These are phyloP conservation scores for Pelecanus crispus DNA, from an alignment of 2,113 vertebrate species.

Conservation along the genomic window DNA sequence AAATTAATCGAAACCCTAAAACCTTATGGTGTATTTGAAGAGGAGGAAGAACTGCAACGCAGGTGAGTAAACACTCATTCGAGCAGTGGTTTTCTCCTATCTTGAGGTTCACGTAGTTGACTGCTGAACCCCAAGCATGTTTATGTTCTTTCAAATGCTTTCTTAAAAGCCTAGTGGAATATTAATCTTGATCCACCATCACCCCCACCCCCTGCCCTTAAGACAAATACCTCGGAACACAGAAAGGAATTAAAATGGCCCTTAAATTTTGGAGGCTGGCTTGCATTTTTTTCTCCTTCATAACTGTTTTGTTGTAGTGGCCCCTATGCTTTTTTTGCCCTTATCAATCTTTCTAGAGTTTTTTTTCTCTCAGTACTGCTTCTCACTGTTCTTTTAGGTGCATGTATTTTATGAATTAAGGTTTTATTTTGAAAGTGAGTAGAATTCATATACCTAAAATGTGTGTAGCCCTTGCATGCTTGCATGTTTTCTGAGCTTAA, in stretches of 20 bases:
- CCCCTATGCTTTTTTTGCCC: too few species aligned
- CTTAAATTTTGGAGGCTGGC: neutral
- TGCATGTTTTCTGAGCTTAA: neutral
- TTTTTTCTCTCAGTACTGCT: neutral
- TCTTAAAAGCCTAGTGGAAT: neutral
- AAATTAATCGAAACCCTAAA: conserved; percentile 83
- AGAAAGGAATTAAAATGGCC: neutral
- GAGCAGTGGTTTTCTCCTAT: neutral
- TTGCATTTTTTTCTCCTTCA: neutral
- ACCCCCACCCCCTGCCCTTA: too few species aligned
- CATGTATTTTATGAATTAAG: neutral
- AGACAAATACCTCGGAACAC: neutral
- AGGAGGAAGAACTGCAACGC: conserved; percentile 84
- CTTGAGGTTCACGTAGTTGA: neutral
- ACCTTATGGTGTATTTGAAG: conserved; percentile 86
- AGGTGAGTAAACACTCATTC: conserved; percentile 65
- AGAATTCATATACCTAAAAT: neutral
- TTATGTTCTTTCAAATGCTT: neutral
- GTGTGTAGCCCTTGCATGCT: neutral
- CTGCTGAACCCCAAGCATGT: neutral
- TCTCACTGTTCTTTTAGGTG: neutral
- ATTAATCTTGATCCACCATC: neutral
- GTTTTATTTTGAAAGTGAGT: neutral
- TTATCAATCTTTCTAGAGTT: neutral
- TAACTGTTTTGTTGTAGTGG: neutral